Evolutionary conservation across 2,113 vertebrate species (phyloP), one percentile per base, ranked within the genome.

Genomic region (Alouatta palliata): DNA sequence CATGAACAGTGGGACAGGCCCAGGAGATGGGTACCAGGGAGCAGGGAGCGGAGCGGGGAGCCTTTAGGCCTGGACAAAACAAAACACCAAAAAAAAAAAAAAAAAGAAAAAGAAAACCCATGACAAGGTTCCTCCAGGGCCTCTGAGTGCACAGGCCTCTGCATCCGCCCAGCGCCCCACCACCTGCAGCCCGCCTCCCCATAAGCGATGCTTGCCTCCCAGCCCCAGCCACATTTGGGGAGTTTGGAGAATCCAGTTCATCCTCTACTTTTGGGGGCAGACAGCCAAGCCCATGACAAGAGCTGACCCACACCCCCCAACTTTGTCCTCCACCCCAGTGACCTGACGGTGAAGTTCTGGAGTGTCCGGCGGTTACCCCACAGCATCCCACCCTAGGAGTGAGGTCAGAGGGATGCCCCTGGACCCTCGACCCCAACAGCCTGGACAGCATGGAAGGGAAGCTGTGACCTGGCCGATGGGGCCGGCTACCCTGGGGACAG

Each of bases 301-400:
- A 21, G 82, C 92, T 97, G 96, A 97, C 92, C 40, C 3, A 79
- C 71, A 52, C 43, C 0, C 73, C 19, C 30, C 27, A 12, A 64
- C 2, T 97, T 94, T 97, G 92, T 96, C 97, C 87, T 6, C 90
- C 47, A 75, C 97, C 96, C 88, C 99, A 99, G 99, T 4, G 99
- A 99, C 99, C 99, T 99, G 99, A 99, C 99, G 11, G 99, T 99
- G 98, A 99, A 99, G 99, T 98, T 99, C 98, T 99, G 99, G 99
- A 98, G 98, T 2, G 89, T 96, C 13, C 98, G 99, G 98, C 98
- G 98, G 90, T 87, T 98, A 30, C 98, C 98, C 2, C 75, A 47
- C 75, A 2, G 97, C 0, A 94, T 97, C 94, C 98, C 97, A 1
- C 97, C 94, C 97, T 98, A 98, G 97, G 95, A 97, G 79, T 30